Evolutionary conservation across 2,797 vertebrate genomes (phyloP).

Genomic region (Gymnothorax javanicus): DNA sequence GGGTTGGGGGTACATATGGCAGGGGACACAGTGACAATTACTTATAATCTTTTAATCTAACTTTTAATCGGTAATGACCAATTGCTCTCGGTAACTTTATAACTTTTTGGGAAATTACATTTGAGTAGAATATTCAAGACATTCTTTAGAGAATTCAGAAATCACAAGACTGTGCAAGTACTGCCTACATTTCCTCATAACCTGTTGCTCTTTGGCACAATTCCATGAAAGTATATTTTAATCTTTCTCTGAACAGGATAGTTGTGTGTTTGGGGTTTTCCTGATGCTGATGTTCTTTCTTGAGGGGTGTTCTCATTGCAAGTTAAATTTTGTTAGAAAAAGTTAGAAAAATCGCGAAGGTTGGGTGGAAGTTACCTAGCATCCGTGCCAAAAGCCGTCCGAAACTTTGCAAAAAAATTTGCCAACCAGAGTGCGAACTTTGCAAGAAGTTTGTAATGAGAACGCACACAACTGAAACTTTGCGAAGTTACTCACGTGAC

Average conservation of each 20-base stretch:
- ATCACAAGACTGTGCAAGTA: background rate
- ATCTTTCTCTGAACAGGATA: background rate
- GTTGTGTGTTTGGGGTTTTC: background rate
- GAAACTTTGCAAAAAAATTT: too few species aligned
- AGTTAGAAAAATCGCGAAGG: too few species aligned
- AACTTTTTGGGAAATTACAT: background rate
- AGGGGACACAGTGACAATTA: too few species aligned
- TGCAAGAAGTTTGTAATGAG: too few species aligned
- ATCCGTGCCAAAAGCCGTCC: too few species aligned
- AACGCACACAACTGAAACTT: too few species aligned
- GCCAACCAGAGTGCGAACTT: too few species aligned
- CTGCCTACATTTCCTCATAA: background rate
- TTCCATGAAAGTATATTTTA: background rate
- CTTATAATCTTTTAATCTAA: background rate
- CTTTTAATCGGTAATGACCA: background rate
- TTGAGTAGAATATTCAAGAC: background rate
- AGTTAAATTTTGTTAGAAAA: too few species aligned
- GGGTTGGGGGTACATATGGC: too few species aligned
- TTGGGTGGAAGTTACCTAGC: too few species aligned
- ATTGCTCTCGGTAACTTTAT: background rate
- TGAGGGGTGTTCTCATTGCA: too few species aligned
- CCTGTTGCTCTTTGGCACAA: background rate
- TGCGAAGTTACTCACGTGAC: too few species aligned
- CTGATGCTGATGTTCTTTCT: background rate
- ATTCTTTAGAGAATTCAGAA: background rate